Evolutionary conservation across 2,888 invertebrate genomes (phyloP).

Genomic region (Brachypalpus laphriformis): DNA sequence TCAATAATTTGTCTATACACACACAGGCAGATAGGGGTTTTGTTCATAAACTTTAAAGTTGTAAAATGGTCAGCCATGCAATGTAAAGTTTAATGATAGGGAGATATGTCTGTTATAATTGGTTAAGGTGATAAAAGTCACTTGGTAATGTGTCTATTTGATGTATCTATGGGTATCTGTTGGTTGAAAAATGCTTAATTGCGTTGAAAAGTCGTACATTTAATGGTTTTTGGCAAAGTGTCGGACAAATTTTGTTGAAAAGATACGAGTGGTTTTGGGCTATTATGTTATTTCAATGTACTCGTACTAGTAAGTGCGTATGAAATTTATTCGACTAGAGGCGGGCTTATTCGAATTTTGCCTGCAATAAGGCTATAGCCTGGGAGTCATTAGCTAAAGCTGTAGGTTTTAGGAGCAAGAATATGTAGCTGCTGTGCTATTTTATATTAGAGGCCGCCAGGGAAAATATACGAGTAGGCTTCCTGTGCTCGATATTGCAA

Average conservation of each 20-base stretch:
- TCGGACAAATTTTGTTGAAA: background rate
- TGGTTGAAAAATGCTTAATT: constrained; percentile 8
- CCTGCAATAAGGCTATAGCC: too few species aligned
- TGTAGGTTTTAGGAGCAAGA: too few species aligned
- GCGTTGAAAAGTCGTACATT: background rate
- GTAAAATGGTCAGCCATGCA: constrained; percentile 53
- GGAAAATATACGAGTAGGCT: too few species aligned
- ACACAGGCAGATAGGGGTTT: constrained; percentile 10
- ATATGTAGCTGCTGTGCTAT: too few species aligned
- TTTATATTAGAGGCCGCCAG: too few species aligned
- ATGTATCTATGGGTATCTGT: background rate
- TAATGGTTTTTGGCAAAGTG: background rate
- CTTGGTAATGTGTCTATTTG: constrained; percentile 1
- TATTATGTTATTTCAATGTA: background rate
- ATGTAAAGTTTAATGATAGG: constrained; percentile 60
- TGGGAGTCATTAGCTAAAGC: too few species aligned
- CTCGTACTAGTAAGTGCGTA: background rate
- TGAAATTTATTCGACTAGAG: background rate
- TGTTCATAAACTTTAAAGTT: constrained; percentile 32
- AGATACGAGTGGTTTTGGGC: background rate
- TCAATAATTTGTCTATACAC: constrained; percentile 58
- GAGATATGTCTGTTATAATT: constrained; percentile 48
- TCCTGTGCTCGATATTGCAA: too few species aligned
- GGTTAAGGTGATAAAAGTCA: constrained; percentile 67
- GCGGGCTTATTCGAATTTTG: too few species aligned